These are phyloP conservation scores for Polypterus senegalus DNA, from an alignment of 2,113 vertebrate species.

Conservation along the genomic window DNA sequence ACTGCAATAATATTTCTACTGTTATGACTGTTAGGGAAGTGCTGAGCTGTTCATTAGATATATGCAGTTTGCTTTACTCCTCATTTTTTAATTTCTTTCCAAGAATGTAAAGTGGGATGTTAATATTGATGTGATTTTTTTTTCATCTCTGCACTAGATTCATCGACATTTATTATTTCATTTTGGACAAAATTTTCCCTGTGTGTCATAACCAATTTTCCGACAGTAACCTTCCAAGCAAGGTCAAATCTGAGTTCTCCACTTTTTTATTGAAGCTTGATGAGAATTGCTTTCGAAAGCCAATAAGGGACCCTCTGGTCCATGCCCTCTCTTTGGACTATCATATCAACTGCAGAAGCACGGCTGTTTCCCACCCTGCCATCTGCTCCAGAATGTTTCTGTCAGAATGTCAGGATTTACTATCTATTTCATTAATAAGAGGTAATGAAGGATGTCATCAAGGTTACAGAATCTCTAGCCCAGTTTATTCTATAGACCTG, in stretches of 20 bases:
- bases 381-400: slow-evolving; percentile 50
- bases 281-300: slow-evolving; percentile 2
- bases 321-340: slow-evolving; percentile 15
- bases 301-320: neutral
- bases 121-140: neutral
- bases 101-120: neutral
- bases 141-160: neutral
- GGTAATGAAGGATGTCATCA: slow-evolving; percentile 60
- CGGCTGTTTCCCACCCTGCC: slow-evolving; percentile 44
- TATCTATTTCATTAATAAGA: slow-evolving; percentile 12
- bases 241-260: neutral
- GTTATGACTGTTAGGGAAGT: no score
- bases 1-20: no score
- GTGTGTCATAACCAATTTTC: slow-evolving; percentile 3
- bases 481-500: slow-evolving; percentile 23
- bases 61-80: neutral
- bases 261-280: neutral
- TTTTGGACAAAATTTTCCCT: neutral
- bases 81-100: neutral
- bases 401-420: slow-evolving; percentile 50
- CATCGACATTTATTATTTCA: neutral
- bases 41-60: no score
- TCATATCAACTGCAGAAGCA: slow-evolving; percentile 32
- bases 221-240: neutral
- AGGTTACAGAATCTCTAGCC: slow-evolving; percentile 49